phyloP scores from a whole-genome alignment of 2,888 invertebrate genomes.

The Dastarcus helophoroides region DNA sequence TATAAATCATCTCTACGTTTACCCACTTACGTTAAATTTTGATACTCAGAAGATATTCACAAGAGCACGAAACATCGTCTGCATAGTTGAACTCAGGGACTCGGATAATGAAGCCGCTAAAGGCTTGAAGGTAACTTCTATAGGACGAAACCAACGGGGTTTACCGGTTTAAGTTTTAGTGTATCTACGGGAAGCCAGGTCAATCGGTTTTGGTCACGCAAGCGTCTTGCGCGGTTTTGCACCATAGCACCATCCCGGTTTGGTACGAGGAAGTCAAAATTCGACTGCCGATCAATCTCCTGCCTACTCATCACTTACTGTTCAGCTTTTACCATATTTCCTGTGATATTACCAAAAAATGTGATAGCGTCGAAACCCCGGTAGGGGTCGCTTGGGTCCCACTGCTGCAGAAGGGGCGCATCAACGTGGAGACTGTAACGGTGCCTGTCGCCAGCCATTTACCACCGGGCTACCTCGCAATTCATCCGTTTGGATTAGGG shows the following conservation, averaged over 20 bases:
- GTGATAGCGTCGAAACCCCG: slow-evolving; percentile 66
- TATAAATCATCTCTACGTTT: slow-evolving; percentile 84
- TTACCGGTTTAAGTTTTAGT: slow-evolving; percentile 42
- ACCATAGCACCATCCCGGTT: slow-evolving; percentile 79
- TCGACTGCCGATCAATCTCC: slow-evolving; percentile 73
- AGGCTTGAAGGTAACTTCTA: slow-evolving; percentile 55
- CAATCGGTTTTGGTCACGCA: slow-evolving; percentile 52
- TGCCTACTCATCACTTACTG: slow-evolving; percentile 78
- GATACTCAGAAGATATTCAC: slow-evolving; percentile 87
- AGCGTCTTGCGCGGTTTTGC: slow-evolving; percentile 68
- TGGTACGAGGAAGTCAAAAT: slow-evolving; percentile 95
- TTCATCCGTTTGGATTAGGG: slow-evolving; percentile 80
- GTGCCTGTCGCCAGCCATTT: slow-evolving; percentile 81
- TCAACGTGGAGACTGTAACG: slow-evolving; percentile 69
- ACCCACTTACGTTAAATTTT: slow-evolving; percentile 75
- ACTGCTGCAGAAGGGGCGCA: slow-evolving; percentile 69
- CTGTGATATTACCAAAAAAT: slow-evolving; percentile 71
- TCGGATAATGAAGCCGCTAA: slow-evolving; percentile 61
- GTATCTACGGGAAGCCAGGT: slow-evolving; percentile 64
- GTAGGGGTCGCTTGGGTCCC: slow-evolving; percentile 95
- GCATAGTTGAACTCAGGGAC: slow-evolving; percentile 78
- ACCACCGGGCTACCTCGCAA: slow-evolving; percentile 79
- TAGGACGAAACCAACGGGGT: no score
- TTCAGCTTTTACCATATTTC: slow-evolving; percentile 95
- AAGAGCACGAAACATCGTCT: slow-evolving; percentile 88